Evolutionary conservation across 2,113 vertebrate species (phyloP).

Genomic region (Calyptomena viridis): DNA sequence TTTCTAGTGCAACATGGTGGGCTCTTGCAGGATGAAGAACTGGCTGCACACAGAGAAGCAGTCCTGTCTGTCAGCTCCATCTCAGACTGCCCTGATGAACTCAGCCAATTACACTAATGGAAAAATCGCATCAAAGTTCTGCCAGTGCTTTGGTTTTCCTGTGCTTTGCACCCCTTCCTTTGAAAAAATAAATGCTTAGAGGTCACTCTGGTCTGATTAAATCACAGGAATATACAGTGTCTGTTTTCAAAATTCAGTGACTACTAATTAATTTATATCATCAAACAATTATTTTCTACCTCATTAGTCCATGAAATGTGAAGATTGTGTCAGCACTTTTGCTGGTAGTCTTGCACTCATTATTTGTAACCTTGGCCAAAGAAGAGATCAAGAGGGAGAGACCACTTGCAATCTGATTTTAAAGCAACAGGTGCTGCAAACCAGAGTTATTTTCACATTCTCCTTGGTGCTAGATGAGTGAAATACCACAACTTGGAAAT

Average conservation of each 20-base stretch:
- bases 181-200: conserved; percentile 14
- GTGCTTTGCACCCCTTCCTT: background rate
- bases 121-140: background rate
- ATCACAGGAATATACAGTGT: conserved; percentile 20
- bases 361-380: conserved; percentile 52
- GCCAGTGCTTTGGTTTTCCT: background rate
- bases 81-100: background rate
- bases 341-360: background rate
- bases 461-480: background rate
- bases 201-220: conserved; percentile 33
- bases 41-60: background rate
- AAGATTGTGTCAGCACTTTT: conserved; percentile 50
- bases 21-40: background rate
- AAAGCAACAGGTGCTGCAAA: conserved; percentile 22
- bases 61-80: background rate
- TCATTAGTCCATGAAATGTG: conserved; percentile 50
- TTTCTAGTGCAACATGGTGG: accelerated
- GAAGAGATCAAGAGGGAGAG: background rate
- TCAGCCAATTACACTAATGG: conserved; percentile 24
- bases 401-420: background rate
- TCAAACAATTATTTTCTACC: conserved; percentile 65
- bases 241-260: conserved; percentile 42
- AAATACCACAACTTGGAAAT: background rate
- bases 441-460: background rate
- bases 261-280: conserved; percentile 63